phyloP scores from a whole-genome alignment of 2,797 vertebrate species.

The Sphenodon punctatus region DNA sequence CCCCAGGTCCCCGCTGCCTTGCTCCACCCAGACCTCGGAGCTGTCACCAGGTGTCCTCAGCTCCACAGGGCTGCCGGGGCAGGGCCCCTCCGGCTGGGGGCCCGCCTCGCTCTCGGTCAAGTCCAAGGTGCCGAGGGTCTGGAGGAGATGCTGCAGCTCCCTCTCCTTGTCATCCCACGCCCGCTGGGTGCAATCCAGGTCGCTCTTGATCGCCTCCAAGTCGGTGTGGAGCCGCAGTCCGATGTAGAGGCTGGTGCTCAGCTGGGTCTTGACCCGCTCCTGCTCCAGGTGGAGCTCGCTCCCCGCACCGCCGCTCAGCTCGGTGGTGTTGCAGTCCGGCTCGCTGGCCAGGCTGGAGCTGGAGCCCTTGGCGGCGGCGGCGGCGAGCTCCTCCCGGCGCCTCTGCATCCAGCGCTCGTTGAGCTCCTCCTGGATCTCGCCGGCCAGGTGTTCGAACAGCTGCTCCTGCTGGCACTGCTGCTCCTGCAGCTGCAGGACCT shows the following conservation, averaged over 20 bases:
- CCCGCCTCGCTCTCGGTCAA: constrained; percentile 32
- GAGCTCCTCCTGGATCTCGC: constrained; percentile 92
- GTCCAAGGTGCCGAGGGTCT: constrained; percentile 81
- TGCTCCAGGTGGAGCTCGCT: constrained; percentile 83
- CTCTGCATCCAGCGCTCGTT: constrained; percentile 93
- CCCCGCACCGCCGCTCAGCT: constrained; percentile 64
- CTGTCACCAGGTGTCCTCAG: not conserved
- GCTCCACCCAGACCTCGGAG: constrained; percentile 80
- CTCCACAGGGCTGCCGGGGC: too few relatives aligned
- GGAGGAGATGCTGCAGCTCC: constrained; percentile 85
- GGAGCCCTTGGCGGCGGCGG: constrained; percentile 30
- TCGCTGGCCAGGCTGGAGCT: constrained; percentile 52
- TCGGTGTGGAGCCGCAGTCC: constrained; percentile 91
- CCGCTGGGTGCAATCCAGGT: constrained; percentile 85
- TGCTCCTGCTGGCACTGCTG: constrained; percentile 87
- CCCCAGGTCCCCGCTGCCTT: constrained; percentile 75
- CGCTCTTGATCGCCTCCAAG: constrained; percentile 82
- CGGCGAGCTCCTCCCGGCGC: constrained; percentile 80
- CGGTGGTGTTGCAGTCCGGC: constrained; percentile 58
- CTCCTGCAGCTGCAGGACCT: constrained; percentile 87
- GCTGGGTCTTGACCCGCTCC: constrained; percentile 88
- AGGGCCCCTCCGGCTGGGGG: not conserved
- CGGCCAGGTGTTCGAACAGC: constrained; percentile 86
- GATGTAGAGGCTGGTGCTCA: constrained; percentile 93
- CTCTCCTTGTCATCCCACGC: constrained; percentile 85